Conservation (phyloP, 2,888 invertebrate genomes). For the Machimus atricapillus region DNA sequence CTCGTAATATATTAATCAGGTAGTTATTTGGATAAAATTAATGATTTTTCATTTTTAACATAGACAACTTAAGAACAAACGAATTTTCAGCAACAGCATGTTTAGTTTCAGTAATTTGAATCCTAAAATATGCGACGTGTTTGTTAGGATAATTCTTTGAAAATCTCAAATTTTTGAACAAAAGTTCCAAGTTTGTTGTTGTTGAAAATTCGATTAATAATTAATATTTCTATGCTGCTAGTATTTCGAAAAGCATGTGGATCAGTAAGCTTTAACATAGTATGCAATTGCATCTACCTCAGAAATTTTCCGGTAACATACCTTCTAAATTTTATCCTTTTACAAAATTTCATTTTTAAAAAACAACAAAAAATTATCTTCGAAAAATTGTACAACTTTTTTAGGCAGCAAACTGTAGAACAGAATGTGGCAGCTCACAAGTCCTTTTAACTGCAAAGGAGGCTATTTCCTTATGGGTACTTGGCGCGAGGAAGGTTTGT, state of each 20-base stretch:
- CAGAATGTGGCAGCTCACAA: conserved; percentile 70
- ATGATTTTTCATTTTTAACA: not conserved
- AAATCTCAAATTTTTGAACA: not conserved
- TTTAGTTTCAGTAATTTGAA: not conserved
- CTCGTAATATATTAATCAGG: not conserved
- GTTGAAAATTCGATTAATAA: not conserved
- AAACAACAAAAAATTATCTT: conserved; percentile 37
- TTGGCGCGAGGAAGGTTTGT: conserved; percentile 89
- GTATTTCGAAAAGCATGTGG: not conserved
- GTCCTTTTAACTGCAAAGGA: conserved; percentile 91
- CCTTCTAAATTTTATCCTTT: not conserved
- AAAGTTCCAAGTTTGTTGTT: not conserved
- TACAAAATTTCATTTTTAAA: conserved; percentile 4
- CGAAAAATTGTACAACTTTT: conserved; percentile 52
- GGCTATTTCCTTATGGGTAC: conserved; percentile 93
- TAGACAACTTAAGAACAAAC: not conserved
- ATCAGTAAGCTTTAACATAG: not conserved
- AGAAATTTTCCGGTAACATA: not conserved
- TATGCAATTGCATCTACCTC: not conserved
- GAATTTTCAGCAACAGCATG: not conserved
- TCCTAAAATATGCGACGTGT: not conserved
- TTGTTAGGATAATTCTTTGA: not conserved
- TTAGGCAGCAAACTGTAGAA: conserved; percentile 63
- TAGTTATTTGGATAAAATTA: not conserved
- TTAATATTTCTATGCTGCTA: not conserved